Evolutionary conservation across 2,888 invertebrate species (phyloP).

Genomic region (Philereme transversata): DNA sequence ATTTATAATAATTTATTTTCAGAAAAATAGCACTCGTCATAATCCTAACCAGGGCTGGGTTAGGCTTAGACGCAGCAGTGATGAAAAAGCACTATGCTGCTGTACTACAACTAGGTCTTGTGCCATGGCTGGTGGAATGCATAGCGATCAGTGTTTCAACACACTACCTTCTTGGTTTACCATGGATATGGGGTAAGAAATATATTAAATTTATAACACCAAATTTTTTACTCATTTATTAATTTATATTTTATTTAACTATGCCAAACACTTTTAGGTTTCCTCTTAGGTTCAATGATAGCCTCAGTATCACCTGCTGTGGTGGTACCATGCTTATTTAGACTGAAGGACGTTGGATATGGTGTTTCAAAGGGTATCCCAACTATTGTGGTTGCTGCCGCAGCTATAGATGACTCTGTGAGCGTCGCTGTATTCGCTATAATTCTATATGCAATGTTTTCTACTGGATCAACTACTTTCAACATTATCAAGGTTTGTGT

Average conservation of each 20-base stretch:
- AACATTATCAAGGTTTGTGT: constrained; percentile 85
- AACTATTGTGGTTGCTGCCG: constrained; percentile 93
- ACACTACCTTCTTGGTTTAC: constrained; percentile 87
- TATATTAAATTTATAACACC: not conserved
- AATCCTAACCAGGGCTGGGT: constrained; percentile 92
- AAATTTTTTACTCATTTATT: not conserved
- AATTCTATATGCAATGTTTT: constrained; percentile 90
- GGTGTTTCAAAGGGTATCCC: constrained; percentile 94
- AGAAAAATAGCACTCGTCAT: constrained; percentile 93
- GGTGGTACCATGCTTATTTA: constrained; percentile 93
- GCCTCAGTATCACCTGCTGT: constrained; percentile 96
- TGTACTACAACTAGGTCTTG: constrained; percentile 89
- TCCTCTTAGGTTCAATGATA: constrained; percentile 90
- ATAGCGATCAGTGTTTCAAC: constrained; percentile 85
- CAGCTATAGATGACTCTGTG: constrained; percentile 95
- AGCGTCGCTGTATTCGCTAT: constrained; percentile 95
- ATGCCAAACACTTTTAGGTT: constrained; percentile 51
- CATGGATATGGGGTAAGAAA: constrained; percentile 88
- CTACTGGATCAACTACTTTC: constrained; percentile 85
- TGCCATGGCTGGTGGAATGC: constrained; percentile 91
- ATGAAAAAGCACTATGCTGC: constrained; percentile 88
- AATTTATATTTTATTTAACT: not conserved
- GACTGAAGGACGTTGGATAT: constrained; percentile 88
- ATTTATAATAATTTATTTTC: constrained; percentile 36
- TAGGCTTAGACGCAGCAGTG: constrained; percentile 91